Conservation (phyloP, 1,140 invertebrate species). For the Drosophila erecta region DNA sequence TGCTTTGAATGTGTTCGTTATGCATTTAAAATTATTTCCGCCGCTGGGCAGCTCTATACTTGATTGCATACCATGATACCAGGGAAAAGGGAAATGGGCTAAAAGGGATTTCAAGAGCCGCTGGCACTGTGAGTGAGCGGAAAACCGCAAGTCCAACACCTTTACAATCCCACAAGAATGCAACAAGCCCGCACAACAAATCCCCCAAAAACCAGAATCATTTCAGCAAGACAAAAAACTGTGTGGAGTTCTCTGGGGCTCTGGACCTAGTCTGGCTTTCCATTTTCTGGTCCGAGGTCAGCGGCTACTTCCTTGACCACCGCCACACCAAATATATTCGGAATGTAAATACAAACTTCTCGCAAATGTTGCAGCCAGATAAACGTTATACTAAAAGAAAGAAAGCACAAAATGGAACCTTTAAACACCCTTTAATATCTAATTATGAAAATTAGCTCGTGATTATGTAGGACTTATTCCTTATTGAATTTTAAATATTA, state of each 20-base stretch:
- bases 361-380: slow-evolving; percentile 54
- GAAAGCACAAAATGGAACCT: background rate
- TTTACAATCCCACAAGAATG: slow-evolving; percentile 32
- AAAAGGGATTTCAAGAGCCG: background rate
- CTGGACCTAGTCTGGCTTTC: slow-evolving; percentile 2
- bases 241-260: slow-evolving; percentile 13
- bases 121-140: slow-evolving; percentile 13
- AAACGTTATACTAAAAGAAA: slow-evolving; percentile 34
- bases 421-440: background rate
- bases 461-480: too few species aligned
- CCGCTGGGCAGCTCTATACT: slow-evolving; percentile 11
- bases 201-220: slow-evolving; percentile 19
- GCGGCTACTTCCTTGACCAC: slow-evolving; percentile 4
- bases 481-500: too few species aligned
- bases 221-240: slow-evolving; percentile 23
- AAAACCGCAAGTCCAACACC: slow-evolving; percentile 42
- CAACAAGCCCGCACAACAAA: slow-evolving; percentile 32
- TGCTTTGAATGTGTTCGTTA: slow-evolving; percentile 28
- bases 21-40: slow-evolving; percentile 32
- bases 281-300: slow-evolving; percentile 4
- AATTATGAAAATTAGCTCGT: background rate
- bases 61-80: slow-evolving; percentile 46
- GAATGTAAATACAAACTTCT: slow-evolving; percentile 62
- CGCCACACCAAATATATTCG: slow-evolving; percentile 58
- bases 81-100: background rate